These are phyloP conservation scores for Colletes latitarsis DNA, from an alignment of 1,140 invertebrate species.

Conservation along the genomic window DNA sequence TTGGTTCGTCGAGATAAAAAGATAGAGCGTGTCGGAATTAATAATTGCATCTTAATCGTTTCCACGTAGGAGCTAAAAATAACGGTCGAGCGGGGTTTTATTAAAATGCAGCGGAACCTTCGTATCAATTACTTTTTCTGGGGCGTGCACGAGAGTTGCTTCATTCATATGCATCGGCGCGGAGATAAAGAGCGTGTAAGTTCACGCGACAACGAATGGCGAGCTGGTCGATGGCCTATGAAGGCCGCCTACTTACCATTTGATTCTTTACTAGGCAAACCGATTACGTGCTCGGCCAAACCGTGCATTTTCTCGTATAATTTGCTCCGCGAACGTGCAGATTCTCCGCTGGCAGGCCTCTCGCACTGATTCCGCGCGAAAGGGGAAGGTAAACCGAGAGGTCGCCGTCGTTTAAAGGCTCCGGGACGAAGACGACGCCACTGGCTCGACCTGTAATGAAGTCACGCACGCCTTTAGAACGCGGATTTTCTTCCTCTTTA, in stretches of 20 bases:
- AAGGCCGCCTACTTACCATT: conserved; percentile 63
- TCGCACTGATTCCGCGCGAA: not conserved
- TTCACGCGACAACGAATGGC: conserved; percentile 28
- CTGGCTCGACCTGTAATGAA: conserved; percentile 30
- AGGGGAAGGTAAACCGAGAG: conserved; percentile 2
- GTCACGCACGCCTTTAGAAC: conserved; percentile 49
- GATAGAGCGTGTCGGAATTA: too few species aligned
- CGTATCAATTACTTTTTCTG: conserved; percentile 28
- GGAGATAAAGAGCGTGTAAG: conserved; percentile 37
- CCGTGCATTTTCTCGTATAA: conserved; percentile 39
- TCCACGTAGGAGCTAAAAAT: not conserved
- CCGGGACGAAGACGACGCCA: conserved; percentile 17
- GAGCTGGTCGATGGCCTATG: conserved; percentile 61
- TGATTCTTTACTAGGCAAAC: conserved; percentile 52
- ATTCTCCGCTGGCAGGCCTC: not conserved
- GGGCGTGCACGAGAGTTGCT: not conserved
- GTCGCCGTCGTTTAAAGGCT: conserved; percentile 26
- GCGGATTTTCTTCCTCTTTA: conserved; percentile 31
- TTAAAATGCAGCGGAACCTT: not conserved
- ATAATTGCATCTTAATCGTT: conserved; percentile 4
- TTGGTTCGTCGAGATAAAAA: too few species aligned
- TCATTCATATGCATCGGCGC: conserved; percentile 29
- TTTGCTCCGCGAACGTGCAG: conserved; percentile 15
- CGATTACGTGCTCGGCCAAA: conserved; percentile 43
- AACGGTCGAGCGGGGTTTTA: not conserved